These are phyloP conservation scores for Liodrosophila aerea DNA, from an alignment of 2,888 invertebrate genomes.

Conservation along the genomic window DNA sequence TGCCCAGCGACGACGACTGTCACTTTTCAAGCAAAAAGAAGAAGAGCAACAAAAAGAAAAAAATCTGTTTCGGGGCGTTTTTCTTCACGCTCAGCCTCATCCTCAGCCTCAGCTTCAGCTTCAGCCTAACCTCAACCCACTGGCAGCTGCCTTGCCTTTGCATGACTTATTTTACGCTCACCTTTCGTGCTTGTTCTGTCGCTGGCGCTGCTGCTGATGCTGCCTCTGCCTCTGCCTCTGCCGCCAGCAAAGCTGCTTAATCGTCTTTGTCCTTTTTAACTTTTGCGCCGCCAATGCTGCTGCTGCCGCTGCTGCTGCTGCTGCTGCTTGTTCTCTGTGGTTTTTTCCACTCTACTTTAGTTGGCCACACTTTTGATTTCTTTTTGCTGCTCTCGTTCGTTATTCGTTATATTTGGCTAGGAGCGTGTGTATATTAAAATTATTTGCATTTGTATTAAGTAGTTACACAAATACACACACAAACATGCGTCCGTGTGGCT, in stretches of 20 bases:
- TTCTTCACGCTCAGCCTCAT: conserved; percentile 24
- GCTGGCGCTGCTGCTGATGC: neutral
- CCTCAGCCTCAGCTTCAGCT: conserved; percentile 13
- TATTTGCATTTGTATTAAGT: conserved; percentile 56
- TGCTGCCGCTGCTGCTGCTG: conserved; percentile 29
- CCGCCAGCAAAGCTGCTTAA: conserved; percentile 61
- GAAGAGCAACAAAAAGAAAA: conserved; percentile 15
- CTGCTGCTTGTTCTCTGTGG: conserved; percentile 19
- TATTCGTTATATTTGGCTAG: no score
- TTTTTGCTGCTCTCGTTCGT: conserved; percentile 7
- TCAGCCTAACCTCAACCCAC: conserved; percentile 19
- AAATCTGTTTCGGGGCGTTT: conserved; percentile 71
- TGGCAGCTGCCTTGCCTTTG: conserved; percentile 43
- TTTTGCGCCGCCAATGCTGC: conserved; percentile 73
- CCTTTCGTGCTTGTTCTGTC: conserved; percentile 50
- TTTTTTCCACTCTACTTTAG: conserved; percentile 46
- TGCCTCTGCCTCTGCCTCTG: conserved; percentile 13
- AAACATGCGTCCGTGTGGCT: no score
- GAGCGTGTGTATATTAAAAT: conserved; percentile 49
- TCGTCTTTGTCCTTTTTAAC: conserved; percentile 76
- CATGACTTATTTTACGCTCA: conserved; percentile 75
- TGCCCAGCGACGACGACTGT: conserved; percentile 61
- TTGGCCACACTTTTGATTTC: conserved; percentile 49
- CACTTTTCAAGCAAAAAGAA: conserved; percentile 64
- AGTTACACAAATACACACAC: conserved; percentile 32